These are phyloP conservation scores for Acleris laterana DNA, from an alignment of 2,888 invertebrate genomes.

Conservation along the genomic window DNA sequence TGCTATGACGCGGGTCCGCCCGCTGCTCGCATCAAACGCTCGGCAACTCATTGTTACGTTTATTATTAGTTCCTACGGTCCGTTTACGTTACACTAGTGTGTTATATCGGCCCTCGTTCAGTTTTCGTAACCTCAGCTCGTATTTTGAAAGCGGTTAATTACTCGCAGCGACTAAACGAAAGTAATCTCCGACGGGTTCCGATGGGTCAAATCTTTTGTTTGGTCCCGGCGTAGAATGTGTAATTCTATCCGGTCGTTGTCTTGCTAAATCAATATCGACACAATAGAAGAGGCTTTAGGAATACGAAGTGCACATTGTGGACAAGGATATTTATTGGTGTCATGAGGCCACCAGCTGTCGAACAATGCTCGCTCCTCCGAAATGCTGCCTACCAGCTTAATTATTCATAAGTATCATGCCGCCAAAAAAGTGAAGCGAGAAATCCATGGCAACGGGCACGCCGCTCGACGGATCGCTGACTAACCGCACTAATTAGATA, in stretches of 20 bases:
- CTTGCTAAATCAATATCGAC: slow-evolving; percentile 49
- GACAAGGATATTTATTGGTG: slow-evolving; percentile 68
- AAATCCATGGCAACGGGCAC: slow-evolving; percentile 58
- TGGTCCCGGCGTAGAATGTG: slow-evolving; percentile 11
- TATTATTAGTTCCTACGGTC: slow-evolving; percentile 76
- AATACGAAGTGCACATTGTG: slow-evolving; percentile 40
- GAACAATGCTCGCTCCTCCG: slow-evolving; percentile 60
- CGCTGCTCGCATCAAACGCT: slow-evolving; percentile 66
- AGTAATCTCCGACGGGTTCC: slow-evolving; percentile 24
- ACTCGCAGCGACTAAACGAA: slow-evolving; percentile 44
- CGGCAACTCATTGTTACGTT: slow-evolving; percentile 75
- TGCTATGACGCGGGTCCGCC: slow-evolving; percentile 62
- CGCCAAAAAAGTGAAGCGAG: slow-evolving; percentile 65
- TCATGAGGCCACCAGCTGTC: slow-evolving; percentile 64
- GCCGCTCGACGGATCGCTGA: slow-evolving; percentile 61
- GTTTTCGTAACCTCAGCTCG: slow-evolving; percentile 69
- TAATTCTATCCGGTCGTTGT: slow-evolving; percentile 46
- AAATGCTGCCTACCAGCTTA: slow-evolving; percentile 55
- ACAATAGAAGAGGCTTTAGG: slow-evolving; percentile 43
- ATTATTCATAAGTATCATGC: slow-evolving; percentile 74
- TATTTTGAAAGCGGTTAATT: slow-evolving; percentile 56
- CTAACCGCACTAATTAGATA: slow-evolving; percentile 70
- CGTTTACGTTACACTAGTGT: slow-evolving; percentile 65
- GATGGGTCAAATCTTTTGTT: slow-evolving; percentile 45
- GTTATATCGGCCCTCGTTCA: slow-evolving; percentile 51